These are phyloP conservation scores for Shargacucullia verbasci DNA, from an alignment of 2,888 invertebrate genomes.

Conservation along the genomic window DNA sequence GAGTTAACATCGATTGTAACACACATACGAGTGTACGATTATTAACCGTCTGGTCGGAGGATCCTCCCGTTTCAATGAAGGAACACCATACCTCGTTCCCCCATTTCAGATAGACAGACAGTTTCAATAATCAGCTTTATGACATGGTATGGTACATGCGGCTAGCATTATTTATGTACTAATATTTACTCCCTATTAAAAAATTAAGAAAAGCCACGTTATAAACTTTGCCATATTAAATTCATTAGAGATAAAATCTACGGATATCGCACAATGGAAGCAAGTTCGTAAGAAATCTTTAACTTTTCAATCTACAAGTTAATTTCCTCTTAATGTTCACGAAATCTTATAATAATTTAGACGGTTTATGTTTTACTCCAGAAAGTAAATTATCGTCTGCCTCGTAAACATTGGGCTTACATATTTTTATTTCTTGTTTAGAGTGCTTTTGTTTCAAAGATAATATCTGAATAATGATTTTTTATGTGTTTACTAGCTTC, in stretches of 20 bases:
- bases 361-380: constrained; percentile 34
- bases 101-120: too few relatives aligned
- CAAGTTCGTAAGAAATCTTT: constrained; percentile 32
- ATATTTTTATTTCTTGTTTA: constrained; percentile 40
- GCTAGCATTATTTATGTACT: too few relatives aligned
- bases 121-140: too few relatives aligned
- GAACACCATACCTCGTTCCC: too few relatives aligned
- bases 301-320: constrained; percentile 46
- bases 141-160: too few relatives aligned
- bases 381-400: constrained; percentile 43
- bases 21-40: too few relatives aligned
- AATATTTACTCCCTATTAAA: constrained; percentile 19
- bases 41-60: too few relatives aligned
- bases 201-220: too few relatives aligned
- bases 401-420: constrained; percentile 42
- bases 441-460: constrained; percentile 30
- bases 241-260: constrained; percentile 19
- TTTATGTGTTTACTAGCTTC: too few relatives aligned
- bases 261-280: constrained; percentile 19
- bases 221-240: too few relatives aligned
- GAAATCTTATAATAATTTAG: constrained; percentile 51
- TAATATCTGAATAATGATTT: constrained; percentile 22
- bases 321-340: constrained; percentile 49
- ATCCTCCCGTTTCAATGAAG: too few relatives aligned
- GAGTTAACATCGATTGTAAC: too few relatives aligned